Evolutionary conservation across 2,113 vertebrate species (phyloP), one percentile per base, ranked within the genome.

Genomic region (Gopherus flavomarginatus): DNA sequence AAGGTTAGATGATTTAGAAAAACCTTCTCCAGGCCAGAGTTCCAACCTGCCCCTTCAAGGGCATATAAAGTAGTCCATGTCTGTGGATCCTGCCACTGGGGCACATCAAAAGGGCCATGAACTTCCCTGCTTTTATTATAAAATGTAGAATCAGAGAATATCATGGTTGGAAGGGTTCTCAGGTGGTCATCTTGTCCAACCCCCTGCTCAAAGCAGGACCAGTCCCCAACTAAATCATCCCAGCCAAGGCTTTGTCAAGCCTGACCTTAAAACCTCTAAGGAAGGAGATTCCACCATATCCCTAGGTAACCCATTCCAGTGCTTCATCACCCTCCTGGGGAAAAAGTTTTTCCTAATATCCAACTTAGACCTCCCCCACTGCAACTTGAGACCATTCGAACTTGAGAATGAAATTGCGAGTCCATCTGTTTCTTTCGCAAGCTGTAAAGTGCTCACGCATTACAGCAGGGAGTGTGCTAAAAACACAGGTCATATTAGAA

Each of bases 41-140:
- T 22, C 27, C 22, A 0, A 0, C 1, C 3, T 91, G 80, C 13
- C 13, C 54, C 44, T 21, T 13, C 2, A 1, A 24, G 21, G 17
- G 0, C 59, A 14, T 31, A 52, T 82, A 44, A 80, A 19, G 22
- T 54, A 83, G 5, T 52, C 22, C 52, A 62, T 38, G 83, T 77
- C 29, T 0, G 0, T 1, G 3, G 31, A 5, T 24, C 31, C 81
- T 0, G 1, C 19, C 4, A 8, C 38, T 22, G 0, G 22, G 49
- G 57, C 65, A 13, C 5, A 14, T 5, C 5, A 85, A 56, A 81
- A 88, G 10, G 3, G 11, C 54, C 50, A 50, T 17, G 44, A 38
- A 80, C 13, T 85, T 75, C 54, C 27, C 1, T 0, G 35, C 2
- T 1, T 29, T 59, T 38, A 3, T 5, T 31, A 50, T 47, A 31